Evolutionary conservation across 2,797 vertebrate genomes (phyloP).

Genomic region (Sebastes taczanowskii): DNA sequence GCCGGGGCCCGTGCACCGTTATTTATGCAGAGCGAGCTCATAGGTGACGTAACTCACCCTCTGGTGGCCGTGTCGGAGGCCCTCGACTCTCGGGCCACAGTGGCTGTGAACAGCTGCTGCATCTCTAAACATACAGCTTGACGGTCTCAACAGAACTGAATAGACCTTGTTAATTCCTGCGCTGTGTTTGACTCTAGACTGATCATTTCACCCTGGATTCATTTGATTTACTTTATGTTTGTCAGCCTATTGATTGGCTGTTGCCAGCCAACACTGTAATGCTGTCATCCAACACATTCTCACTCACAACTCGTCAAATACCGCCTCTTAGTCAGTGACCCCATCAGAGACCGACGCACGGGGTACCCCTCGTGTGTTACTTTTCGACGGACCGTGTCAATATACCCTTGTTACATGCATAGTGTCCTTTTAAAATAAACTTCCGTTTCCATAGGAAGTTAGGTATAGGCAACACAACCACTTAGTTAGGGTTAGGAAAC

Average conservation of each 20-base stretch:
- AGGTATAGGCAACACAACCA: too few species aligned
- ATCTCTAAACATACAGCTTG: constrained; percentile 16
- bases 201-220: constrained; percentile 1
- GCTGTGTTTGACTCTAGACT: neutral
- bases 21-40: constrained; percentile 18
- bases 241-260: neutral
- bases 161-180: constrained; percentile 2
- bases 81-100: constrained; percentile 19
- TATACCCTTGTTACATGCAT: too few species aligned
- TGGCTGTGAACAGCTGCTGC: constrained; percentile 46
- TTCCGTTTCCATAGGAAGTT: too few species aligned
- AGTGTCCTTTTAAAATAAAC: too few species aligned
- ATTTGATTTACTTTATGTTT: neutral
- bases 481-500: too few species aligned
- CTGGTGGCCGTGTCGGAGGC: constrained; percentile 23
- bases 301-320: too few species aligned
- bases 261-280: neutral
- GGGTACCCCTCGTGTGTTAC: too few species aligned
- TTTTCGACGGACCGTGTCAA: too few species aligned
- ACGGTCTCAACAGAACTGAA: constrained; percentile 13
- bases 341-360: too few species aligned
- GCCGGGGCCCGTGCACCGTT: neutral
- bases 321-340: too few species aligned
- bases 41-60: constrained; percentile 31
- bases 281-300: neutral